Base-by-base conservation (phyloP, 2,888 invertebrate species). In the Crocallis elinguaria region DNA sequence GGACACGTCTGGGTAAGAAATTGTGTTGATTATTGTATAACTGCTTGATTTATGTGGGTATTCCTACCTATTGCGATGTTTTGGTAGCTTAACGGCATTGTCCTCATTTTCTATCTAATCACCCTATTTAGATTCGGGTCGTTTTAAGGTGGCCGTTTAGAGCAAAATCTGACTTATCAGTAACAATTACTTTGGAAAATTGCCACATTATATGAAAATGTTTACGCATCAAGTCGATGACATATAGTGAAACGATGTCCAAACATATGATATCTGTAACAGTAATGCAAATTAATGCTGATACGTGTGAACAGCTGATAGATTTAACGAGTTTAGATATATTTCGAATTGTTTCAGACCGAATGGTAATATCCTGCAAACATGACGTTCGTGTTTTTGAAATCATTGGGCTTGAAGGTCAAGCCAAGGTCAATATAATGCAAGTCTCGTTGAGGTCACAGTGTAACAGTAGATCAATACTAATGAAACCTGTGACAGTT, bases 401-500 rank as follows among this genome's bases (percentile, higher is more conserved):
- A n/a, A n/a, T n/a, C n/a, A n/a, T n/a, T n/a, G n/a, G n/a, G n/a
- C n/a, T n/a, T n/a, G n/a, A n/a, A n/a, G n/a, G n/a, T n/a, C n/a
- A n/a, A n/a, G n/a, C n/a, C n/a, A n/a, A n/a, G n/a, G n/a, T n/a
- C 14, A 8, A 12, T 32, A 32, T 8, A 14, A 14, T 32, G 9
- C 37, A 37, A 7, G 5, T 2, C 37, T 8, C 29, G 5, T 41
- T 39, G 25, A 23, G 1, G 19, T 17, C 37, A n/a, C 14, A 14
- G 3, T 33, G 21, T 11, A 12, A 16, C 13, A 19, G 29, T 37
- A 11, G 30, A 27, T 25, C 38, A 29, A 43, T 37, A 25, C 23
- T 6, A 45, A 29, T 36, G 13, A 46, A 41, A 33, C 29, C 38
- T 21, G 41, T 45, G 49, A 48, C 45, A 42, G 42, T 32, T 25